These are phyloP conservation scores for Oophaga pumilio DNA, from an alignment of 2,113 vertebrate species.

Conservation along the genomic window DNA sequence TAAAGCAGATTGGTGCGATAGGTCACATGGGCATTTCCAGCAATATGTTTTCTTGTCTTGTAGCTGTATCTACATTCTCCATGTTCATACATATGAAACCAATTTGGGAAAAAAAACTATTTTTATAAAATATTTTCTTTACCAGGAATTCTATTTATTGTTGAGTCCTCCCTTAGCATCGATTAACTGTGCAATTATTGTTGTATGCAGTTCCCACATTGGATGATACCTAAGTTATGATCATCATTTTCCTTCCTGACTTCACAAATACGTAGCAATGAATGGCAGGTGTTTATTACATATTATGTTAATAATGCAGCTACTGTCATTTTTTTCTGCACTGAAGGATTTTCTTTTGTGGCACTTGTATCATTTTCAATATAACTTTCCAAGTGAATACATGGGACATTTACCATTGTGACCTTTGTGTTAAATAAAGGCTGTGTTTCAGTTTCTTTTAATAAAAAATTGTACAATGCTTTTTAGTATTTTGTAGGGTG, in stretches of 20 bases:
- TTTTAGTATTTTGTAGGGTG: background rate
- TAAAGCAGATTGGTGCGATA: background rate
- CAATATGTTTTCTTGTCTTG: background rate
- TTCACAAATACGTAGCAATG: background rate
- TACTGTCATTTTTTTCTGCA: background rate
- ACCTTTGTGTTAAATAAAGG: slow-evolving; percentile 21
- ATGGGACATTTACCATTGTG: slow-evolving; percentile 21
- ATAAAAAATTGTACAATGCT: slow-evolving; percentile 25
- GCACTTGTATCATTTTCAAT: slow-evolving; percentile 36
- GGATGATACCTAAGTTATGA: background rate
- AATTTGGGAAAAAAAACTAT: background rate
- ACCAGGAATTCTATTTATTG: slow-evolving; percentile 36
- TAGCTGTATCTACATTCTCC: background rate
- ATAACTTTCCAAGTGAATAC: slow-evolving; percentile 36
- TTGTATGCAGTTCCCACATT: background rate
- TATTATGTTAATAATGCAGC: background rate
- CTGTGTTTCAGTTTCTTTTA: background rate
- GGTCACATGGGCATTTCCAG: slow-evolving; percentile 29
- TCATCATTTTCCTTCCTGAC: background rate
- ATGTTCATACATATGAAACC: background rate
- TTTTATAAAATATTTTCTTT: background rate
- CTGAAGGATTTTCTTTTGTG: slow-evolving; percentile 11
- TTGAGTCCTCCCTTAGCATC: background rate
- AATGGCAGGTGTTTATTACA: background rate
- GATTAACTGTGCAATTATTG: background rate